Base-by-base conservation (phyloP, 2,113 vertebrate genomes). In the Ornithorhynchus anatinus region DNA sequence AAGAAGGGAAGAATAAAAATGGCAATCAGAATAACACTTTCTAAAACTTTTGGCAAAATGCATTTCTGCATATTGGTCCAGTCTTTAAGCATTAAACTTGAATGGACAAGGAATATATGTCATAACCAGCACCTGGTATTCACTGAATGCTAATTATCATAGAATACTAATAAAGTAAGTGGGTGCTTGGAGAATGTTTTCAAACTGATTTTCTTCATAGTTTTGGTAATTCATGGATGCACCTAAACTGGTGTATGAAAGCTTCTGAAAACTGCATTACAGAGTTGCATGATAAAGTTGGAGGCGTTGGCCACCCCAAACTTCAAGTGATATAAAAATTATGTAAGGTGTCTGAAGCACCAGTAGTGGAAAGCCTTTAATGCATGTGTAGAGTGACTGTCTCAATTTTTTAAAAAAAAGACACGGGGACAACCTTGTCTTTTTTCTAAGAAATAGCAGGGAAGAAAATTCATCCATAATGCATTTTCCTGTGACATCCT, bases 41-140 rank as follows among this genome's bases (percentile, higher is more conserved):
- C 35, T 59, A 4, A 69, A 73, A 2, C 7, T 33, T 45, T 72
- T 67, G 1, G 38, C 42, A 81, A 75, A 57, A 42, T n/a, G 63
- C 31, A 53, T 20, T 16, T 40, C 44, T 69, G 67, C 65, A 6
- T 48, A 36, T 42, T 76, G 19, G 19, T 38, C 32, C 14, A 54
- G 62, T 22, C 4, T 58, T 50, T 53, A 64, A 48, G 60, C 67
- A 43, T 78, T 75, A 87, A 87, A 83, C 80, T 25, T 69, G 79
- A 72, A 83, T 79, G 86, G 86, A 72, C 78, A 85, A 51, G 81
- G 52, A 71, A 58, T 44, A 58, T 51, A 20, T 67, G 50, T 53
- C 59, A 57, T n/a, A n/a, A n/a, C n/a, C n/a, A n/a, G n/a, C n/a
- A n/a, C n/a, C n/a, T n/a, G n/a, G n/a, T n/a, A n/a, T n/a, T n/a